Conservation (phyloP, 2,113 vertebrate species). For the Macquaria australasica region DNA sequence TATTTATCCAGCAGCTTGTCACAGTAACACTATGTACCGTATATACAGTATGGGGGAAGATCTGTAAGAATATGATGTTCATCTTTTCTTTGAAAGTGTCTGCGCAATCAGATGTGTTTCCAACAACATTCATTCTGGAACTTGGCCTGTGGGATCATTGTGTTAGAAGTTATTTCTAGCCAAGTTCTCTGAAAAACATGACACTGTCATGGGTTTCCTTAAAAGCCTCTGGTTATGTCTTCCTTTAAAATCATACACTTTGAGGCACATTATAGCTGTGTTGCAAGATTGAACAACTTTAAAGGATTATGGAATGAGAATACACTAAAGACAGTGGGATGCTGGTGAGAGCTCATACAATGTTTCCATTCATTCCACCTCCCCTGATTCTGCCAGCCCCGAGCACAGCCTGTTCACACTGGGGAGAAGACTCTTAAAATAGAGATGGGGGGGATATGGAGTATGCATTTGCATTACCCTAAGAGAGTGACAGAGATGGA, state of each 20-base stretch:
- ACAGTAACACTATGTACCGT: not conserved
- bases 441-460: conserved; percentile 57
- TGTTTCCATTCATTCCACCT: conserved; percentile 71
- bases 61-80: not conserved
- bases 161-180: conserved; percentile 60
- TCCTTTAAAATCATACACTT: conserved; percentile 46
- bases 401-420: conserved; percentile 60
- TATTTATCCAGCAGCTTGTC: not conserved
- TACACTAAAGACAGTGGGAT: conserved; percentile 34
- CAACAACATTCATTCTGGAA: conserved; percentile 5
- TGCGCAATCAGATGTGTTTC: conserved; percentile 30
- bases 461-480: conserved; percentile 73
- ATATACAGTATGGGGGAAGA: not conserved
- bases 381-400: conserved; percentile 67
- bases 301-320: conserved; percentile 59
- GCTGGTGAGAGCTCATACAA: conserved; percentile 40
- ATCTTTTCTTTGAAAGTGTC: conserved; percentile 6
- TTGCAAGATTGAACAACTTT: conserved; percentile 54
- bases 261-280: conserved; percentile 16
- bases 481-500: conserved; percentile 71
- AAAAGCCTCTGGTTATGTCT: conserved; percentile 44
- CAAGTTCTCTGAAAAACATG: conserved; percentile 47
- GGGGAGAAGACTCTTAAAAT: conserved; percentile 75
- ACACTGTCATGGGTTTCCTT: conserved; percentile 40
- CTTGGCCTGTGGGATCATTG: conserved; percentile 32